Evolutionary conservation across 2,797 vertebrate species (phyloP).

Genomic region (Psittacula echo): DNA sequence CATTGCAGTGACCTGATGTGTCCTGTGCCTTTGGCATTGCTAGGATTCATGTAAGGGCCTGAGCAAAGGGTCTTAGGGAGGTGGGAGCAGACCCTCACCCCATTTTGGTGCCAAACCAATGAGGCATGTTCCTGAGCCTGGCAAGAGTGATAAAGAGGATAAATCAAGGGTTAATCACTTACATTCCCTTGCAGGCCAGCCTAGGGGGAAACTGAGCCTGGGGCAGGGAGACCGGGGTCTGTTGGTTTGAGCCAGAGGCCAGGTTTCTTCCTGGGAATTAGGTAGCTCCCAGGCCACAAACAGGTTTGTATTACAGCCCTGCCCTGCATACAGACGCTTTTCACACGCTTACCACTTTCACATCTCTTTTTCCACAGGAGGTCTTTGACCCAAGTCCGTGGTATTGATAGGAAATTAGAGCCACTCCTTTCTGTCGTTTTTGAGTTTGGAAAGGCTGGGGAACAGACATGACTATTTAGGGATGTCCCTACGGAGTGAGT

Average conservation of each 20-base stretch:
- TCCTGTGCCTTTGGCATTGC: background rate
- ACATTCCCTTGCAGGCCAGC: background rate
- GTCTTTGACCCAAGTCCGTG: background rate
- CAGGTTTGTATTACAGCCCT: background rate
- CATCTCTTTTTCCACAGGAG: background rate
- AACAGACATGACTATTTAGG: background rate
- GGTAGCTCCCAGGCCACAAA: background rate
- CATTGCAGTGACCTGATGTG: background rate
- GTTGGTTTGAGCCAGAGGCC: background rate
- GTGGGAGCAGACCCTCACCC: background rate
- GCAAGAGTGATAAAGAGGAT: background rate
- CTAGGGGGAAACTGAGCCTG: background rate
- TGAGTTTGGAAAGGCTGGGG: background rate
- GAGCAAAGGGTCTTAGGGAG: background rate
- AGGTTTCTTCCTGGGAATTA: background rate
- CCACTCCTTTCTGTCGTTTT: background rate
- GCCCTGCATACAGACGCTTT: background rate
- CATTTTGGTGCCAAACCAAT: background rate
- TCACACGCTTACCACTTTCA: background rate
- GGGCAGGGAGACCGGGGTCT: background rate
- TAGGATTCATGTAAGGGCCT: background rate
- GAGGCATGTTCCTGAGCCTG: background rate
- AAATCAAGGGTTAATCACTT: conserved; percentile 16
- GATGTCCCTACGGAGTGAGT: background rate
- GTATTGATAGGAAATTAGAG: background rate